Evolutionary conservation across 2,113 vertebrate species (phyloP).

Genomic region (Gobio gobio): DNA sequence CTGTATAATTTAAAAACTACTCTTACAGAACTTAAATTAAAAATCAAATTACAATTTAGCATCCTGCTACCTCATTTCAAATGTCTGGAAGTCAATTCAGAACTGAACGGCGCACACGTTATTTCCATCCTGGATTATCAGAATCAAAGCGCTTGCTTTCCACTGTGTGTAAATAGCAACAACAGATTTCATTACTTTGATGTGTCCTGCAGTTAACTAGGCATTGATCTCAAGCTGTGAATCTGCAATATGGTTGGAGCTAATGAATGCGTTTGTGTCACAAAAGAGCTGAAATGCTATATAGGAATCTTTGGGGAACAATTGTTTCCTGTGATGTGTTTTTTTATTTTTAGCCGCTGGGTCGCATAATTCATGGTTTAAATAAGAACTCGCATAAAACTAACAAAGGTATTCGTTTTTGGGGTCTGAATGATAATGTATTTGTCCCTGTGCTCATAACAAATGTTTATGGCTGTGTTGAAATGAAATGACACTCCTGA

Average conservation of each 20-base stretch:
- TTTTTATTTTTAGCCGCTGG: slow-evolving; percentile 11
- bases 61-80: not conserved
- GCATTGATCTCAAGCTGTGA: slow-evolving; percentile 8
- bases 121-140: not conserved
- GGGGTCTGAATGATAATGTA: not conserved
- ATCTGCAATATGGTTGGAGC: not conserved
- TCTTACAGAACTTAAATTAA: not conserved
- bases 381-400: slow-evolving; percentile 18
- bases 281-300: not conserved
- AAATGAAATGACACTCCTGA: slow-evolving; percentile 5
- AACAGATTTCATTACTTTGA: slow-evolving; percentile 19
- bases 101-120: not conserved
- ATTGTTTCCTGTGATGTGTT: slow-evolving; percentile 9
- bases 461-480: not conserved
- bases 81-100: not conserved
- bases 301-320: not conserved
- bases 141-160: not conserved
- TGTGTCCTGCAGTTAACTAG: slow-evolving; percentile 22
- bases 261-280: slow-evolving; percentile 28
- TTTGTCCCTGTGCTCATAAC: slow-evolving; percentile 8
- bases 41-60: not conserved
- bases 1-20: not conserved
- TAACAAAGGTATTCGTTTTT: not conserved
- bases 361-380: not conserved
- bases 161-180: slow-evolving; percentile 2